phyloP scores from a whole-genome alignment of 1,140 invertebrate genomes.

The silkworm (Bombyx mori) region DNA sequence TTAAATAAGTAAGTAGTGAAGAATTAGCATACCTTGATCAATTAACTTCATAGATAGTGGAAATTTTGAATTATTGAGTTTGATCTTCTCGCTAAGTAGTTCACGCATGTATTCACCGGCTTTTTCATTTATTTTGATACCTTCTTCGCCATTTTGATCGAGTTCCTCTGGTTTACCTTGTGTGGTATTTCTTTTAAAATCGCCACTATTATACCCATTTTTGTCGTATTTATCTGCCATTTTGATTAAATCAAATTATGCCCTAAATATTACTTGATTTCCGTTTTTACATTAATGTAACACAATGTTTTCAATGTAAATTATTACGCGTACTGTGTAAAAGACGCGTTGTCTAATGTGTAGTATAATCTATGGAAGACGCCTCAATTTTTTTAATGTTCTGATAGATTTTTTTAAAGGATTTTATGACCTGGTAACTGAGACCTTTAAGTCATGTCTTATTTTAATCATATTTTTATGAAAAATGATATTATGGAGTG shows the following conservation, averaged over 20 bases:
- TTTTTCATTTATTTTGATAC: slow-evolving; percentile 73
- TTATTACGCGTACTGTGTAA: too few species aligned
- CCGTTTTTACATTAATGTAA: too few species aligned
- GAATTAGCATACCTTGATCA: slow-evolving; percentile 76
- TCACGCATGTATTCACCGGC: slow-evolving; percentile 83
- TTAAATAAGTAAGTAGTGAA: slow-evolving; percentile 1
- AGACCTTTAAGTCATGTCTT: too few species aligned
- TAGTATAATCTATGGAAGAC: too few species aligned
- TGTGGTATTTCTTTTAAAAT: slow-evolving; percentile 70
- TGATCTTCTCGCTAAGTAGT: slow-evolving; percentile 81
- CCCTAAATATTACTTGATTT: too few species aligned
- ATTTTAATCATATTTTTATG: too few species aligned
- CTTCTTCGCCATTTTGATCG: slow-evolving; percentile 70
- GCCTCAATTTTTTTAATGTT: too few species aligned
- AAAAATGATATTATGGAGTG: too few species aligned
- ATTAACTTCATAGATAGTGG: slow-evolving; percentile 79
- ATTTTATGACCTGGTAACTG: too few species aligned
- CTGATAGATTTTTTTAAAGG: too few species aligned
- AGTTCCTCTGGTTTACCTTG: slow-evolving; percentile 33
- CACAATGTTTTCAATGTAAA: too few species aligned
- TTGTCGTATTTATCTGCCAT: slow-evolving; percentile 56
- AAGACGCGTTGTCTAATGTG: too few species aligned
- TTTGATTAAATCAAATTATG: slow-evolving; percentile 5
- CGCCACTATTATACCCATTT: slow-evolving; percentile 70
- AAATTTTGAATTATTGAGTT: slow-evolving; percentile 78